These are phyloP conservation scores for Linyphia triangularis DNA, from an alignment of 2,888 invertebrate genomes.

Conservation along the genomic window DNA sequence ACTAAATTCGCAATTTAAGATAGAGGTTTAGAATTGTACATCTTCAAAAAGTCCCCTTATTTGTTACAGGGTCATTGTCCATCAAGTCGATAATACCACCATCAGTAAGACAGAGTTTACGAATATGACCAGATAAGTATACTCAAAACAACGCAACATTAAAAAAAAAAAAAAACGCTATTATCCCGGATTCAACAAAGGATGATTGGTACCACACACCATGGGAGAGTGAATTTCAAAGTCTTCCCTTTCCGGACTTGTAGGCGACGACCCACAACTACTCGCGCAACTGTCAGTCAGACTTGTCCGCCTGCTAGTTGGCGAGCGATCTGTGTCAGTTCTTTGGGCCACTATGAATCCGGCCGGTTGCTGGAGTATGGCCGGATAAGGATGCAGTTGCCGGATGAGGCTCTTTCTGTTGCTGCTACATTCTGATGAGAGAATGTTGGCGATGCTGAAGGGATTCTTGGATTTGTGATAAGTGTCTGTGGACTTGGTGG, in stretches of 20 bases:
- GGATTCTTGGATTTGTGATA: conserved; percentile 46
- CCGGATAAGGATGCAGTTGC: conserved; percentile 16
- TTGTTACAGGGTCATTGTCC: too few relatives aligned
- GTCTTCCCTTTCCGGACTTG: conserved; percentile 42
- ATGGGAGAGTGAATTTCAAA: conserved; percentile 52
- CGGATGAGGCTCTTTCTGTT: background rate
- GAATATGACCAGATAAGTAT: conserved; percentile 63
- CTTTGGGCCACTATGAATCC: conserved; percentile 69
- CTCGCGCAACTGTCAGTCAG: conserved; percentile 64
- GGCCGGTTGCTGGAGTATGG: conserved; percentile 59
- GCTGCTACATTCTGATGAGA: conserved; percentile 41
- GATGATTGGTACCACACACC: conserved; percentile 1
- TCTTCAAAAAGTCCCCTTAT: too few relatives aligned
- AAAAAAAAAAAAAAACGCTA: background rate
- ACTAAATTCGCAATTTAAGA: too few relatives aligned
- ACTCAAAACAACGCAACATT: conserved; percentile 12
- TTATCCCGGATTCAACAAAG: conserved; percentile 52
- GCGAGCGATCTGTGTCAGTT: conserved; percentile 24
- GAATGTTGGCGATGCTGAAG: conserved; percentile 75
- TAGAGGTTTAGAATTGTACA: too few relatives aligned
- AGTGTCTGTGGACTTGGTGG: background rate
- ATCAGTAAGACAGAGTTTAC: conserved; percentile 6
- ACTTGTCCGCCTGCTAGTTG: conserved; percentile 43
- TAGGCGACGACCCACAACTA: conserved; percentile 59
- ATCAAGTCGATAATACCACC: background rate